Conservation (phyloP, 2,888 invertebrate species). For the Epinotia nisella region DNA sequence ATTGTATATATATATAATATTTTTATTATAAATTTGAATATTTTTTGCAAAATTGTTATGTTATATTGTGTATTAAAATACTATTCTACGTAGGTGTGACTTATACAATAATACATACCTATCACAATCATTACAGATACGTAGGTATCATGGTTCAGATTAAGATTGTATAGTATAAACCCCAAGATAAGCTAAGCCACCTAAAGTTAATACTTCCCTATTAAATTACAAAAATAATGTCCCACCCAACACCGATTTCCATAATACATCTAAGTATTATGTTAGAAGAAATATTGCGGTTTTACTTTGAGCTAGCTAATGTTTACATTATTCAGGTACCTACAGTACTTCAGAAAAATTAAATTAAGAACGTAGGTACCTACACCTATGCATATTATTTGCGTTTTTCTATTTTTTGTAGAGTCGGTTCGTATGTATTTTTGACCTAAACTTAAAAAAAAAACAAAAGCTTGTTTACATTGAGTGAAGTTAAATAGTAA, state of each 20-base stretch:
- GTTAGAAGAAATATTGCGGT: background rate
- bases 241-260: background rate
- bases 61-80: no score
- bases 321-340: background rate
- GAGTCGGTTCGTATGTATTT: background rate
- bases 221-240: background rate
- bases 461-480: slow-evolving; percentile 18
- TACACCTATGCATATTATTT: background rate
- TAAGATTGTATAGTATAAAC: slow-evolving; percentile 27
- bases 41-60: no score
- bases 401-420: background rate
- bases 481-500: background rate
- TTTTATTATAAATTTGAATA: no score
- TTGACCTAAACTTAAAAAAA: background rate
- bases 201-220: slow-evolving; percentile 15
- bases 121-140: background rate
- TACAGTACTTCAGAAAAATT: background rate
- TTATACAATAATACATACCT: background rate
- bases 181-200: slow-evolving; percentile 29
- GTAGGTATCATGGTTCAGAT: slow-evolving; percentile 16
- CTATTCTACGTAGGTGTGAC: background rate
- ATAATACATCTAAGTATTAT: background rate
- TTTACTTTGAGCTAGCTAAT: background rate
- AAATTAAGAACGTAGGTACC: background rate
- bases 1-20: no score